Evolutionary conservation across 2,888 invertebrate species (phyloP), one percentile per base, ranked within the genome.

Genomic region (Entomobrya multifasciata): DNA sequence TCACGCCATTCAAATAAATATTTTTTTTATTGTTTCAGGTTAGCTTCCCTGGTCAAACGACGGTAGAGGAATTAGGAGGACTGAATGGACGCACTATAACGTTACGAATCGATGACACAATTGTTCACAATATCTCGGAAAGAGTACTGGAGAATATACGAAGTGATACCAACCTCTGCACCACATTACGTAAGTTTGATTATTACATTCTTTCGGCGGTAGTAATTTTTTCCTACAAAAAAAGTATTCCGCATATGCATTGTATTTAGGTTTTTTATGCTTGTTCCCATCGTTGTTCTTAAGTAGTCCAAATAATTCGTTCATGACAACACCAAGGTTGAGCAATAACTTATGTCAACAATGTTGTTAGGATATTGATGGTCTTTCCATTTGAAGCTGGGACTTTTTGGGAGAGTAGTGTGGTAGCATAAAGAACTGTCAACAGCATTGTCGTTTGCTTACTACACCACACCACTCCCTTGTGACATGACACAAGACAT

Each of bases 41-140:
- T 55, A 82, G 52, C 72, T 87, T 57, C 49, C 78, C 87, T 25
- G 82, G 82, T 4, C 87, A 82, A 62, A 62, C 72, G 52, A 67
- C 87, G 17, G 57, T 86, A 44, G 87, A 87, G 15, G 87, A 87
- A 49, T 20, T 87, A 27, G 87, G 72, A n/a, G 78, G 78, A 47
- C 13, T 87, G 52, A 65, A 49, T 83, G 88, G 89, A n/a, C 90
- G 90, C 17, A 85, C 87, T 0, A 87, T 91, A 70, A 90, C 90
- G 27, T 77, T 91, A 15, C 88, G 90, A 65, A 89, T 91, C 44
- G 91, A 91, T 70, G 91, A 91, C 79, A 86, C 88, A n/a, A 88
- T 91, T 41, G 90, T 90, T 47, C 88, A 89, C 80, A 91, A 91
- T 85, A 90, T 90, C 60, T 90, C 91, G 11, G 91, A 90, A n/a